These are phyloP conservation scores for Anguilla anguilla DNA, from an alignment of 2,797 vertebrate genomes.

Conservation along the genomic window DNA sequence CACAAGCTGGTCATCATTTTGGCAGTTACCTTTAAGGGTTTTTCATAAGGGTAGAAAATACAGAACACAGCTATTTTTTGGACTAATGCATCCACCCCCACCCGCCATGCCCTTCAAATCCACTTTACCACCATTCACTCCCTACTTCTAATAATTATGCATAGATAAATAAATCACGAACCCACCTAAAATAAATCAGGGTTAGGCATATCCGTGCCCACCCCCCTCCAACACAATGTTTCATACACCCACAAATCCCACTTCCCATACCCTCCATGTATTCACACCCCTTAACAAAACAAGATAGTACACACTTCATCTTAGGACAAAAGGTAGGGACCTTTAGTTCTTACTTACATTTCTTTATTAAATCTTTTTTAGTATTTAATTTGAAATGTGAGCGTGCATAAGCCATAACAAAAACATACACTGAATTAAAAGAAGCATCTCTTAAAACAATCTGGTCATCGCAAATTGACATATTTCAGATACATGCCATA, in stretches of 20 bases:
- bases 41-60: neutral
- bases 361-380: neutral
- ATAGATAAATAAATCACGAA: neutral
- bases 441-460: neutral
- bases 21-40: neutral
- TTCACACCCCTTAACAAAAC: neutral
- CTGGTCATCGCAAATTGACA: no score
- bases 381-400: neutral
- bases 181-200: neutral
- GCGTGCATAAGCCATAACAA: neutral
- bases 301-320: neutral
- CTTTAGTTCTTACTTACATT: neutral
- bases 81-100: constrained; percentile 2
- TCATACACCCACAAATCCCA: neutral
- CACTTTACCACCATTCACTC: neutral
- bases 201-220: neutral
- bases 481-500: no score
- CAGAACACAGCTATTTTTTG: neutral
- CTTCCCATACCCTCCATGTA: neutral
- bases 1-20: neutral
- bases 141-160: neutral
- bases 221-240: neutral
- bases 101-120: neutral
- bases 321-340: neutral
- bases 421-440: neutral